phyloP scores from a whole-genome alignment of 2,113 vertebrate species.

The Mus musculus region DNA sequence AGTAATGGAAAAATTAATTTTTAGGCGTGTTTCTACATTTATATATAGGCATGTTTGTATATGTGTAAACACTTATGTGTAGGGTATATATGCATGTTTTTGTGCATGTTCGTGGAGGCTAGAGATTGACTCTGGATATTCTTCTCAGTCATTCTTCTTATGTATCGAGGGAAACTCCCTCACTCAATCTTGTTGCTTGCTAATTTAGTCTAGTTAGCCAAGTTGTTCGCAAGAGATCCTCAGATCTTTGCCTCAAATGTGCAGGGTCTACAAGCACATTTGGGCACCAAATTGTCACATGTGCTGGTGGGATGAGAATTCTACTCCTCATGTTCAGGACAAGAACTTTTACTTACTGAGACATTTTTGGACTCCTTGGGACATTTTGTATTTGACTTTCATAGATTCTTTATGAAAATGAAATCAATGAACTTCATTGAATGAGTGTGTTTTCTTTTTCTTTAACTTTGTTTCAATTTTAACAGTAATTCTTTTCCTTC shows the following conservation, averaged over 20 bases:
- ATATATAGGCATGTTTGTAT: neutral
- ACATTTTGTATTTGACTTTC: neutral
- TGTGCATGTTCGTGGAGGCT: neutral
- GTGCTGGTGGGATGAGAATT: neutral
- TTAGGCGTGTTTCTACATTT: neutral
- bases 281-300: neutral
- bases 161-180: too few species aligned
- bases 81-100: neutral
- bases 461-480: constrained; percentile 52
- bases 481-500: neutral
- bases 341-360: neutral
- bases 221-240: neutral
- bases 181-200: neutral
- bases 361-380: too few species aligned
- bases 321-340: neutral
- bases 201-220: neutral
- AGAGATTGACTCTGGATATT: neutral
- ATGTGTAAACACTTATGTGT: neutral
- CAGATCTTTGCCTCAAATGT: neutral
- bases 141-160: neutral
- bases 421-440: neutral
- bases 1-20: neutral
- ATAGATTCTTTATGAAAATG: neutral
- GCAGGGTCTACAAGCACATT: too few species aligned
- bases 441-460: neutral